Evolutionary conservation across 2,797 vertebrate genomes (phyloP), one percentile per base, ranked within the genome.

Genomic region (Hylomyscus alleni): DNA sequence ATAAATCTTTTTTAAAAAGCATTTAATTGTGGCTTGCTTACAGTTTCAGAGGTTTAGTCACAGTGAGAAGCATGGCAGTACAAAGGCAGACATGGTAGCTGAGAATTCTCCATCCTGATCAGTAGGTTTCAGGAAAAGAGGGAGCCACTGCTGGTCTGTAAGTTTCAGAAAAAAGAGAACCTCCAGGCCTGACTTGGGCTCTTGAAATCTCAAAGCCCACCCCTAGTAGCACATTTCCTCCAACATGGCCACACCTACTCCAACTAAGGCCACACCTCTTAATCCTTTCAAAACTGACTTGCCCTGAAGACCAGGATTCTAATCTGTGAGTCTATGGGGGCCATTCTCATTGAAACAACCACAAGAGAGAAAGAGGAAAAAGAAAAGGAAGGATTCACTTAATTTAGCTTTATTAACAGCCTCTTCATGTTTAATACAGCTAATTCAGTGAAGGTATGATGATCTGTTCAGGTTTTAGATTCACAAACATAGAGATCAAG

Each of bases 401-500:
- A 67, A 11, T n/a, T 3, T 75, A 20, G 34, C 9, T 72, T n/a
- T 87, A 29, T 86, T 69, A 95, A 67, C 26, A 95, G 34, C 6
- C 1, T 94, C 62, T 50, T 96, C 8, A 72, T 90, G 90, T 91
- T 81, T 93, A 84, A 76, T 94, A 4, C 0, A 7, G 87, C 90
- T 84, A 58, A 62, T 13, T 76, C 47, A 89, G 75, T 77, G 65
- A 87, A 85, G 52, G 34, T n/a, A 73, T 93, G 89, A 92, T 90
- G 44, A 44, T 6, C 44, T 44, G 72, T 90, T 96, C 3, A 47
- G 2, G 82, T 77, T 94, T 96, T 93, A 88, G 29, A 52, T 50
- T 75, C 84, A 72, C 83, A 47, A n/a, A 44, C n/a, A 34, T 60
- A 44, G 44, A 44, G 44, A 44, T 44, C 44, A 44, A 44, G 44